Evolutionary conservation across 2,888 invertebrate genomes (phyloP), one percentile per base, ranked within the genome.

Genomic region (Dascillus cervinus): DNA sequence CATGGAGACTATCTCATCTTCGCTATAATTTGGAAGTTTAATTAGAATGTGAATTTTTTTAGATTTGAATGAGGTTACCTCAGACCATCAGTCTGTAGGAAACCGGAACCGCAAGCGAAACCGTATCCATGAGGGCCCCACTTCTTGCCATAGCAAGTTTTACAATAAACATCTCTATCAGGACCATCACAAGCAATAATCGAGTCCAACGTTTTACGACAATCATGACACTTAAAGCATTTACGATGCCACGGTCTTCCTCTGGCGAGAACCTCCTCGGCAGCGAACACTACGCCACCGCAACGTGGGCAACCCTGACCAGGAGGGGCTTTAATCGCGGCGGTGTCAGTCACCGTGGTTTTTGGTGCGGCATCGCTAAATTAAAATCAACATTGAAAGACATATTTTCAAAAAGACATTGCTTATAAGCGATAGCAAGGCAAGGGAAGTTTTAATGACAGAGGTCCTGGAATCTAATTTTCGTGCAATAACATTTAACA

Each of bases 111-210:
- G 59, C 88, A 89, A 44, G 92, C 94, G 62, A 91, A 94, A 35
- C 94, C 94, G 60, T 92, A 94, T 39, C 91, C 91, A 64, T 95
- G 95, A 30, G 95, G 95, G 53, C 95, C 96, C 83, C 87, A 95
- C 66, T 90, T 94, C 70, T 94, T 91, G 56, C 94, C 94, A 65
- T 97, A 95, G 69, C 96, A 97, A 56, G 89, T 88, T 69, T 90
- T 94, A 71, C 96, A 96, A 69, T 90, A 96, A 41, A 96, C 83
- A 50, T 92, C 89, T 41, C 77, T 77, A 55, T 94, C 88, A 30
- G 95, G 95, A 25, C 89, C 90, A 59, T 95, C 94, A 58, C 92
- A 91, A 49, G 92, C 92, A 55, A 87, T 92, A 61, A 92, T 91
- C 29, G 94, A 95, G 63, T 96, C 96, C 52, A 97, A 73, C 41